Conservation (phyloP, 2,113 vertebrate genomes). For the Turnix velox region DNA sequence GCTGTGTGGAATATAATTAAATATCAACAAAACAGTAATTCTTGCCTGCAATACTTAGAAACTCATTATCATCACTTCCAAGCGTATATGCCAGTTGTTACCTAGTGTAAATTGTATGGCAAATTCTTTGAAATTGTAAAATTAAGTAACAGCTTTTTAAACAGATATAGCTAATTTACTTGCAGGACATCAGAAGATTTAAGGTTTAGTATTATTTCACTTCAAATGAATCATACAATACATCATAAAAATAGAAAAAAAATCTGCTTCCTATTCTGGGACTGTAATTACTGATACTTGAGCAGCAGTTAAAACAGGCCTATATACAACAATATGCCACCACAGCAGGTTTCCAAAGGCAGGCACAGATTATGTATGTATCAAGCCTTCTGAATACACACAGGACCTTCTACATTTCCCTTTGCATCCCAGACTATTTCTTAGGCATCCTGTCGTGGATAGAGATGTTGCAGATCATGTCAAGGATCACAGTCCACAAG, state of each 20-base stretch:
- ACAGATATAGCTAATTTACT: background rate
- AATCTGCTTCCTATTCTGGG: background rate
- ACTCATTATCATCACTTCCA: background rate
- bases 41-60: background rate
- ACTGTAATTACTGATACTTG: background rate
- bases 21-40: background rate
- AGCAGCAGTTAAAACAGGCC: background rate
- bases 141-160: background rate
- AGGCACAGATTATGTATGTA: background rate
- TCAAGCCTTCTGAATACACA: background rate
- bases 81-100: background rate
- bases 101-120: background rate
- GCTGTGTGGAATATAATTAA: background rate
- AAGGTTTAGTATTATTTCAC: background rate
- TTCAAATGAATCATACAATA: background rate
- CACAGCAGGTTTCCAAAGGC: background rate
- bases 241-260: background rate
- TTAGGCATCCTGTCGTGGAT: background rate
- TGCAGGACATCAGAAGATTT: background rate
- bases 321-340: background rate
- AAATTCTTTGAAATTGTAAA: background rate
- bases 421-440: background rate
- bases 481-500: background rate
- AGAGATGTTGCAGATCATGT: rapidly evolving
- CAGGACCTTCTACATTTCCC: background rate